Conservation (phyloP, 2,888 invertebrate species). For the Desoria tigrina region DNA sequence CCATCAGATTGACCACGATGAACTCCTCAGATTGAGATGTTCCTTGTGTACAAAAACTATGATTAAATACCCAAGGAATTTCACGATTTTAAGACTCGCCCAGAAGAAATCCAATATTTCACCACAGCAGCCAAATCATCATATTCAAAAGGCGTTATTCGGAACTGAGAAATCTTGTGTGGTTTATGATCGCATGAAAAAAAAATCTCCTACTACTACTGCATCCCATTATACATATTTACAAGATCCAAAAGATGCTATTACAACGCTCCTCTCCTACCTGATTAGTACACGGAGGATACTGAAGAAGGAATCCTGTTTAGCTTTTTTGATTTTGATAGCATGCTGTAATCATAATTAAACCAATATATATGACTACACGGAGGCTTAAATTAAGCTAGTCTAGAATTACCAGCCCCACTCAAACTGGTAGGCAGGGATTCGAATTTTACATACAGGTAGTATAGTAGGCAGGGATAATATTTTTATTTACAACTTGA, state of each 20-base stretch:
- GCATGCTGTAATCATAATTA: slow-evolving; percentile 6
- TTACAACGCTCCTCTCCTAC: neutral
- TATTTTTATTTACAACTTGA: neutral
- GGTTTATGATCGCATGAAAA: no score
- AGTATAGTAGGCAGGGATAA: no score
- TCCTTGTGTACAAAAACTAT: neutral
- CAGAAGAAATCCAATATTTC: slow-evolving; percentile 11
- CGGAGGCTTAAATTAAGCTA: slow-evolving; percentile 8
- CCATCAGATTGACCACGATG: no score
- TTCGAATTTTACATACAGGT: no score
- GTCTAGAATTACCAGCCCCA: neutral
- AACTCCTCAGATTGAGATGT: slow-evolving; percentile 4
- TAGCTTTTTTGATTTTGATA: neutral
- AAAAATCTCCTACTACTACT: neutral
- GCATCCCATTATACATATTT: neutral
- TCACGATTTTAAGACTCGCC: slow-evolving; percentile 3
- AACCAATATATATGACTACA: slow-evolving; percentile 8
- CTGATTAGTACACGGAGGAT: neutral
- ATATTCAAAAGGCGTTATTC: slow-evolving; percentile 6
- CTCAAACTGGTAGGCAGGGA: no score
- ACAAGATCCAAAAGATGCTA: neutral
- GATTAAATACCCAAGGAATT: slow-evolving; percentile 8
- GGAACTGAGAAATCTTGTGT: no score
- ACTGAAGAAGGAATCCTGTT: neutral
- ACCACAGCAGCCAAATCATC: slow-evolving; percentile 26